Evolutionary conservation across 2,888 invertebrate species (phyloP), one percentile per base, ranked within the genome.

Genomic region (Drosophila picticornis): DNA sequence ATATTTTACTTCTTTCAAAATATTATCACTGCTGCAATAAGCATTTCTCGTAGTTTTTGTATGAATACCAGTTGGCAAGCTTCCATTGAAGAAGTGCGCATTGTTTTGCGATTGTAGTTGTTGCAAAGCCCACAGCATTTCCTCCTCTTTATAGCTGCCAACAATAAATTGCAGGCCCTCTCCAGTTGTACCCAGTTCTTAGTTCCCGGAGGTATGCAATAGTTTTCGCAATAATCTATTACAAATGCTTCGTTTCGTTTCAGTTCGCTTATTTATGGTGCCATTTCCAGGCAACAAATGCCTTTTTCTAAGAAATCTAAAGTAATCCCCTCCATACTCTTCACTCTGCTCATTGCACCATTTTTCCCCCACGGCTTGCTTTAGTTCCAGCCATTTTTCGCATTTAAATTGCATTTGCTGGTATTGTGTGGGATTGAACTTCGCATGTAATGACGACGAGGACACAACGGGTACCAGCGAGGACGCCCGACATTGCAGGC

Each of bases 341-440:
- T 5, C 50, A 56, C 66, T 34, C 29, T 22, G 29, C 22, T 48
- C 10, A 19, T 29, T 22, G 19, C 9, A 6, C 19, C 29, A 46
- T 16, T 16, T 38, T 36, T 43, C 29, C 34, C n/a, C 16, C 34
- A 51, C 55, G 46, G 10, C 34, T 43, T 22, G 64, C 80, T 64
- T 62, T 71, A 52, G 71, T 51, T 55, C 62, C 62, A 77, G 74
- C 88, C 77, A 88, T 84, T 84, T 80, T 66, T 72, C 68, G 85
- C 80, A 84, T 84, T 84, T 89, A 89, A 84, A 84, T 88, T 89
- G 88, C 90, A 89, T 83, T 84, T 73, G 70, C 65, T 69, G 70
- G 68, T 70, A 73, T 63, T 76, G 89, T 85, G 90, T 88, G 88
- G 90, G 71, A 62, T 75, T 71, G 77, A 79, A 72, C 76, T 76